Base-by-base conservation (phyloP, 2,113 vertebrate species). In the Gymnorhina tibicen region DNA sequence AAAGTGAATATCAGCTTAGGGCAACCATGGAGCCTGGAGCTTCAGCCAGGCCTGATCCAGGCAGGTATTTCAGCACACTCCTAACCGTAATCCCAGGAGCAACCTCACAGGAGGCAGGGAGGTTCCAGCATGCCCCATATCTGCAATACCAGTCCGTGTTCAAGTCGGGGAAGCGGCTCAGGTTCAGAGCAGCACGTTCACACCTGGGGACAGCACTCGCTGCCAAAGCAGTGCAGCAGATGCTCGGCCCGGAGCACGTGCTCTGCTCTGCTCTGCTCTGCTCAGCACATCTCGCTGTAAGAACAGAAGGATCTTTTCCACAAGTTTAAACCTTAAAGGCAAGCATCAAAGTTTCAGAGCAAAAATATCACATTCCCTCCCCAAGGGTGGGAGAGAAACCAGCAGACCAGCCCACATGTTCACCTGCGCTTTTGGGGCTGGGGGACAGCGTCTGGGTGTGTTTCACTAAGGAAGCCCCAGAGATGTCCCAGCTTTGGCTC, bases 91-190 rank as follows among this genome's bases (percentile, higher is more conserved):
- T 10, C 21, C 7, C 46, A 46, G 44, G 17, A 85, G 37, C 41
- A 67, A 1, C 18, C 33, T 69, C 86, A 5, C 8, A 32, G 73
- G 19, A 64, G 50, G 9, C 37, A 21, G 14, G 0, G 69, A 44
- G 52, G 5, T 14, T 7, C 4, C 56, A 37, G 13, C 1, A 1
- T 2, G 20, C 6, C 18, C 16, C 37, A 1, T 0, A 3, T 66
- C 75, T 67, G 55, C 77, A 22, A 1, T 0, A 0, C 1, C 10
- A 63, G 27, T 7, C 53, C 1, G 0, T 19, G 10, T 23, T 22
- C 3, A 0, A 0, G 8, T 2, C 1, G 0, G 42, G 83, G 56
- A 11, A 16, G 2, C 2, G 60, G 64, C 80, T 83, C 72, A 7
- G 55, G 32, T 5, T 47, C 41, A 52, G 60, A 18, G 55, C 55